Percentiles rank a stretch among this genome's conserved stretches.
These are phyloP conservation scores for Apomyelois bistriatella DNA, from an alignment of 2,888 invertebrate species.

Conservation along the genomic window DNA sequence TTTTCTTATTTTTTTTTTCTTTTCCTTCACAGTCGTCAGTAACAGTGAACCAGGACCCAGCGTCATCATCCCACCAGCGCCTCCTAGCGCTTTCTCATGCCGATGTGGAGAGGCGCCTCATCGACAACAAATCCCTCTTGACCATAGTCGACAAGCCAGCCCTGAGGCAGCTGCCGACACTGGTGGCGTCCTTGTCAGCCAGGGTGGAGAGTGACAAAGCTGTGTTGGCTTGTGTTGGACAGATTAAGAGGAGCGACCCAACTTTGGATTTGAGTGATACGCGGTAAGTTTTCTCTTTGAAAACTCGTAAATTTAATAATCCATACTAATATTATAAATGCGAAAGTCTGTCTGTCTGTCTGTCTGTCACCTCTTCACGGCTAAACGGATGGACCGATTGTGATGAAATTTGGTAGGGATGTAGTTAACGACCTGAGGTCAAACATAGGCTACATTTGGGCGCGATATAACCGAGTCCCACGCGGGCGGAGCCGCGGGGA, in stretches of 20 bases:
- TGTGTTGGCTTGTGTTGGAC: constrained; percentile 86
- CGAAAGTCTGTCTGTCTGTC: no score
- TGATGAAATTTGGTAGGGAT: no score
- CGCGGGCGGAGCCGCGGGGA: no score
- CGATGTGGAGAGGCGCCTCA: constrained; percentile 93
- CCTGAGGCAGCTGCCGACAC: constrained; percentile 85
- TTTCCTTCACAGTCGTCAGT: constrained; percentile 70
- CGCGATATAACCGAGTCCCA: no score
- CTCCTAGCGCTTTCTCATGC: constrained; percentile 90
- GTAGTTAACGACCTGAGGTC: no score
- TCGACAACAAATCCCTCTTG: constrained; percentile 93
- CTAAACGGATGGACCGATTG: no score
- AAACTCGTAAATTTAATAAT: background rate
- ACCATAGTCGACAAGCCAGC: constrained; percentile 92
- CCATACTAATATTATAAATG: no score
- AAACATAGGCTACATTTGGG: no score
- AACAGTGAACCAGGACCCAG: constrained; percentile 85
- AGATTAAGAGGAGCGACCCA: constrained; percentile 82
- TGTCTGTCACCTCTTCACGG: no score
- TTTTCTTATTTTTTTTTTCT: no score
- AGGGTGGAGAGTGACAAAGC: constrained; percentile 96
- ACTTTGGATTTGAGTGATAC: constrained; percentile 81
- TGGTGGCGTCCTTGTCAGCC: constrained; percentile 85
- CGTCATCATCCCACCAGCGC: constrained; percentile 93
- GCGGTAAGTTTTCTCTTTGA: constrained; percentile 64